phyloP scores from a whole-genome alignment of 2,888 invertebrate genomes.

The Dasypogon diadema region DNA sequence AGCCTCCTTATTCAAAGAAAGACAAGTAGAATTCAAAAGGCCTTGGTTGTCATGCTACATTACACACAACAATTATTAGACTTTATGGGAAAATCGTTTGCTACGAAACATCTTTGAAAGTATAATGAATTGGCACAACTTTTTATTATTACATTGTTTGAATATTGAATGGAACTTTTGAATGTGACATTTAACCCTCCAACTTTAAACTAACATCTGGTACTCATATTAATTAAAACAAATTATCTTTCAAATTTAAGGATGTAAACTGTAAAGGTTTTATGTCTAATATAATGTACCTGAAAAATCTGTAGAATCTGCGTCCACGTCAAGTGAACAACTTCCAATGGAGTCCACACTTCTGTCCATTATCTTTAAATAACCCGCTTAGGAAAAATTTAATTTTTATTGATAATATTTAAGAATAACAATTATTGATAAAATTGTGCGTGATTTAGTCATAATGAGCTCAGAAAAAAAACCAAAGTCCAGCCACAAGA shows the following conservation, averaged over 20 bases:
- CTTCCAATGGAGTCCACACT: slow-evolving; percentile 88
- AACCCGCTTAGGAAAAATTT: not conserved
- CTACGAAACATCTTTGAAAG: not conserved
- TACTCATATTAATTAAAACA: no score
- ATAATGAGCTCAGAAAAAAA: not conserved
- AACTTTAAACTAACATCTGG: no score
- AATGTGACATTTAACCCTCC: no score
- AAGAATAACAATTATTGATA: no score
- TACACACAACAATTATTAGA: slow-evolving; percentile 1
- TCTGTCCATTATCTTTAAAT: slow-evolving; percentile 73
- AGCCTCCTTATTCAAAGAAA: not conserved
- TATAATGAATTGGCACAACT: not conserved
- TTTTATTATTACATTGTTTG: no score
- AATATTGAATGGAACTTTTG: no score
- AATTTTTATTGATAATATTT: not conserved
- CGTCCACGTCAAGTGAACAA: slow-evolving; percentile 88
- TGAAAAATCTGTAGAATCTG: slow-evolving; percentile 78
- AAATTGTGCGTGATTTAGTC: not conserved
- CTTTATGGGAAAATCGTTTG: slow-evolving; percentile 16
- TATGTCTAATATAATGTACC: slow-evolving; percentile 71
- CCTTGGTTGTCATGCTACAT: slow-evolving; percentile 24
- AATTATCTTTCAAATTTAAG: no score
- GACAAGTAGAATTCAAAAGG: slow-evolving; percentile 8
- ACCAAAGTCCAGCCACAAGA: not conserved
- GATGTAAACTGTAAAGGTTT: not conserved